Base-by-base conservation (phyloP, 2,797 vertebrate species). In the Hylomyscus alleni region DNA sequence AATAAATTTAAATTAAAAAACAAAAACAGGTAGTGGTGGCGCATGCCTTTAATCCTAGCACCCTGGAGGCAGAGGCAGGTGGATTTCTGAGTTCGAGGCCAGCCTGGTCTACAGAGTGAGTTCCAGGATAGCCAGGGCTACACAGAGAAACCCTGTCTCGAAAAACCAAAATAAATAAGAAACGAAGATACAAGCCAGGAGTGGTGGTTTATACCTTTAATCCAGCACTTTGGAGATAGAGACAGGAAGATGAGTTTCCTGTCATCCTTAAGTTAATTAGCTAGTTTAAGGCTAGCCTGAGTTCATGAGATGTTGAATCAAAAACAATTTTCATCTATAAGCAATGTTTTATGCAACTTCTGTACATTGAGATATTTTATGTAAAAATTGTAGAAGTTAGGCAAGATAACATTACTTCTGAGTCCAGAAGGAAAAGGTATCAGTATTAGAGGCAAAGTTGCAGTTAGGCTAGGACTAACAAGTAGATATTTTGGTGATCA, bases 351-450 rank as follows among this genome's bases (percentile, higher is more conserved):
- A 17, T 94, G 9, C 34, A 14, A 94, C 90, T 62, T 93, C 52
- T 15, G 0, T 95, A 44, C 92, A 2, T 96, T 96, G 94, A 62
- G 87, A 94, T 94, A 81, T 60, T 91, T 96, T 12, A 76, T 78
- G 65, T 88, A 47, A 94, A 95, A 94, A 50, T 94, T 93, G 9
- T 62, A 60, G 19, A 69, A 78, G 11, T 31, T 90, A 58, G 24
- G 47, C 77, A 93, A 94, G 91, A 75, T 90, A 56, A 69, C 0
- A 31, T 92, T 92, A 44, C 93, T 93, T 91, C 34, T 75, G 20
- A 69, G 47, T 82, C 5, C 58, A 34, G 75, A 78, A 50, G 81
- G 75, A 94, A 95, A 93, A 34, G 50, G 2, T 52, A 47, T 80
- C 6, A 44, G 0, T 89, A 78, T 86, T 90, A 47, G 47, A 92